Evolutionary conservation across 1,140 invertebrate species (phyloP).

Genomic region (Danaus plexippus): DNA sequence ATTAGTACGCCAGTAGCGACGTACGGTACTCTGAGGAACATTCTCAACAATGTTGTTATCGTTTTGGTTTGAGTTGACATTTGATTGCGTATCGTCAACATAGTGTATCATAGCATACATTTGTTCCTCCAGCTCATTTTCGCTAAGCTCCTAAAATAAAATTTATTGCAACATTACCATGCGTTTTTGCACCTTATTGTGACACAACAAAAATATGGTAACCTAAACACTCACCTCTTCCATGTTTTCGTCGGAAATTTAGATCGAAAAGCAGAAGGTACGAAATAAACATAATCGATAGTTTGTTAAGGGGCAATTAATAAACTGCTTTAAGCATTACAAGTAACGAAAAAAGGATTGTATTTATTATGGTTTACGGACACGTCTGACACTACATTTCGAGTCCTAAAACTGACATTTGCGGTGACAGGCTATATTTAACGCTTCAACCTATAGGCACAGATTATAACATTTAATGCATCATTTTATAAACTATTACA

Average conservation of each 20-base stretch:
- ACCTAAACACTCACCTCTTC: conserved; percentile 59
- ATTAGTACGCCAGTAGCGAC: conserved; percentile 56
- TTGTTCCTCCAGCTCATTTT: conserved; percentile 62
- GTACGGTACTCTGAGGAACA: conserved; percentile 39
- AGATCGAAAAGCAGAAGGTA: conserved; percentile 44
- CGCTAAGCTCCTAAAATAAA: conserved; percentile 59
- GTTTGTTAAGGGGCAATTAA: conserved; percentile 38
- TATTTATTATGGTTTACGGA: conserved; percentile 51
- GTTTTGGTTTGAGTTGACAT: conserved; percentile 33
- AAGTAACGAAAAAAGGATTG: conserved; percentile 58
- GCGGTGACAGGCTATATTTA: neutral
- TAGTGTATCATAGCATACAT: conserved; percentile 65
- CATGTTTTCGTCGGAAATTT: conserved; percentile 57
- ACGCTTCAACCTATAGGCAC: too few relatives aligned
- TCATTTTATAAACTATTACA: too few relatives aligned
- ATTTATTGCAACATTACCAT: conserved; percentile 44
- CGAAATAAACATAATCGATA: conserved; percentile 64
- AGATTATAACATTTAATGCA: too few relatives aligned
- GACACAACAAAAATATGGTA: conserved; percentile 61
- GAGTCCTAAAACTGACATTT: conserved; percentile 34
- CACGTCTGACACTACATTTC: conserved; percentile 64
- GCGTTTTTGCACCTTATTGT: conserved; percentile 36
- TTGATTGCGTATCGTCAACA: conserved; percentile 49
- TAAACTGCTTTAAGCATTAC: conserved; percentile 52
- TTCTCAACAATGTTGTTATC: conserved; percentile 31